These are phyloP conservation scores for Meiosimyza platycephala DNA, from an alignment of 2,888 invertebrate genomes.

Conservation along the genomic window DNA sequence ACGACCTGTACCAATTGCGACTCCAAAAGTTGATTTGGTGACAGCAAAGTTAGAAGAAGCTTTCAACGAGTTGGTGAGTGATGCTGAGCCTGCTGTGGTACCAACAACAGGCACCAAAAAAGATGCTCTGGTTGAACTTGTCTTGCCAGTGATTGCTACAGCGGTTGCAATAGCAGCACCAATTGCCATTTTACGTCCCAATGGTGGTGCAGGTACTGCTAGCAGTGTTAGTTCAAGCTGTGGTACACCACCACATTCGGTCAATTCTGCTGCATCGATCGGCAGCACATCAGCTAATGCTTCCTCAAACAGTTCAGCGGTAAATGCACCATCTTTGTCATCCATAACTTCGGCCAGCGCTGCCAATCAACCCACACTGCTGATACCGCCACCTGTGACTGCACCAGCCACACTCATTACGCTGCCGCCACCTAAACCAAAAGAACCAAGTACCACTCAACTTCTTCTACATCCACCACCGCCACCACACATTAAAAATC, in stretches of 20 bases:
- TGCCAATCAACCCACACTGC: constrained; percentile 45
- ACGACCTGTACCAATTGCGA: constrained; percentile 67
- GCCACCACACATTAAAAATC: constrained; percentile 65
- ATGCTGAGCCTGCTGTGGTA: constrained; percentile 51
- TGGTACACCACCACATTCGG: constrained; percentile 64
- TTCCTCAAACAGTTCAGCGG: constrained; percentile 56
- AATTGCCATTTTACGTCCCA: constrained; percentile 33
- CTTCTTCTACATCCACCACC: constrained; percentile 64
- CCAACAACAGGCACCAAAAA: constrained; percentile 43
- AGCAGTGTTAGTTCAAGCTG: constrained; percentile 62
- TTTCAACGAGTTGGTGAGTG: constrained; percentile 68
- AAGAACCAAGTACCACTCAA: constrained; percentile 64
- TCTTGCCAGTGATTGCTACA: constrained; percentile 43
- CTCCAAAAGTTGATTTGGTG: constrained; percentile 65
- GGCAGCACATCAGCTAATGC: constrained; percentile 64
- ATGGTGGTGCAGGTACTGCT: constrained; percentile 45
- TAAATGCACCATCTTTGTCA: constrained; percentile 49
- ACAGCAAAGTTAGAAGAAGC: constrained; percentile 68
- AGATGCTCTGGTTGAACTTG: constrained; percentile 51
- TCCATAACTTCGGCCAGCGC: constrained; percentile 49
- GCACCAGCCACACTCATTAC: constrained; percentile 46
- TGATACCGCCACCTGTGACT: constrained; percentile 45
- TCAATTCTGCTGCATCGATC: constrained; percentile 60
- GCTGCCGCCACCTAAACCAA: constrained; percentile 54
- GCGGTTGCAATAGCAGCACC: neutral